Evolutionary conservation across 2,113 vertebrate species (phyloP).

Genomic region (Pelecanus crispus): DNA sequence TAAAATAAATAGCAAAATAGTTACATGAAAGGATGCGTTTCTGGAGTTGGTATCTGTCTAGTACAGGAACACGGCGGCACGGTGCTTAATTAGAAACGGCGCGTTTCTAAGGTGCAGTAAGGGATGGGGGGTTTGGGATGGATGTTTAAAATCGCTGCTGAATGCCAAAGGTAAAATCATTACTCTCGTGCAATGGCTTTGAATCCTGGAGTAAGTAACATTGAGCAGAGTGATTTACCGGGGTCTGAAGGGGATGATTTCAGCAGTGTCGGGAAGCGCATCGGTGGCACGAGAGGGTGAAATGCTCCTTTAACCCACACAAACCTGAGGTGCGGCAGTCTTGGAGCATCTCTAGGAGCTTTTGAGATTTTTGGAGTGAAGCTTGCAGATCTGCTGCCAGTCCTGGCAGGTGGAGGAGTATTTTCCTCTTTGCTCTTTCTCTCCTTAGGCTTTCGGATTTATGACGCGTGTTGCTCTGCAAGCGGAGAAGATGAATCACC

Average conservation of each 20-base stretch:
- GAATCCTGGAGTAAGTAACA: not conserved
- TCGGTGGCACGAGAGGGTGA: not conserved
- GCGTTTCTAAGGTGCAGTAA: rapidly evolving
- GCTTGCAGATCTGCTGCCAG: not conserved
- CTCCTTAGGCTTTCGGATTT: conserved; percentile 91
- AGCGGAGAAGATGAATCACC: conserved; percentile 98
- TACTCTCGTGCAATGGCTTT: not conserved
- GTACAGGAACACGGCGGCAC: not conserved
- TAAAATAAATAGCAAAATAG: not conserved
- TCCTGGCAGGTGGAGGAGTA: not conserved
- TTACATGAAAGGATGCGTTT: not conserved
- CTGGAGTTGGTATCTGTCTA: not conserved
- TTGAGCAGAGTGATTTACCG: not conserved
- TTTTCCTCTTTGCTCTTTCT: conserved; percentile 13
- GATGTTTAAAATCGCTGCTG: not conserved
- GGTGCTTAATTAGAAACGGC: not conserved
- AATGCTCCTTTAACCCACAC: not conserved
- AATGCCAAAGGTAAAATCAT: not conserved
- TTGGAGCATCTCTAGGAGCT: not conserved
- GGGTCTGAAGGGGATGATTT: not conserved
- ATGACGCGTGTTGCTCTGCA: conserved; percentile 96
- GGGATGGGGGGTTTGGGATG: not conserved
- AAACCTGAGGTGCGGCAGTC: not conserved
- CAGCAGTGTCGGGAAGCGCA: not conserved
- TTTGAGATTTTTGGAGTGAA: not conserved